A percentile compares a stretch with the other conserved stretches of the same genome.
Evolutionary conservation across 2,888 invertebrate genomes (phyloP).

Genomic region (Napeogenes sylphis): DNA sequence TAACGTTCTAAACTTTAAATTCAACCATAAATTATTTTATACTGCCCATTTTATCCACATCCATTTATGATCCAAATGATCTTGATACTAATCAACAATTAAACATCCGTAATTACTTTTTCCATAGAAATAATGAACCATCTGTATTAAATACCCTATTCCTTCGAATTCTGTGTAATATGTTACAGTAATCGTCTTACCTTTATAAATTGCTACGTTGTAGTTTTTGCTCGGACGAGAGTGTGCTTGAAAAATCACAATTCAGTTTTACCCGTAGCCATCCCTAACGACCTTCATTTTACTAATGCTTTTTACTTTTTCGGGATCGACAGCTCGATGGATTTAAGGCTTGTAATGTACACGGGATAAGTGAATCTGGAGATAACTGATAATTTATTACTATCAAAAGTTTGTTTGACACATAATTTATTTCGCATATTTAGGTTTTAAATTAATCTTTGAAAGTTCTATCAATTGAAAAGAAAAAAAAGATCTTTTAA

Average conservation of each 20-base stretch:
- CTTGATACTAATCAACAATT: background rate
- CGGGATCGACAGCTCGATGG: conserved; percentile 25
- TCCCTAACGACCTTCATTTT: conserved; percentile 30
- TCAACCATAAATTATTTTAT: too few species aligned
- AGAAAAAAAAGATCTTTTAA: too few species aligned
- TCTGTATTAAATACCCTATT: conserved; percentile 2
- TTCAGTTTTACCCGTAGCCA: conserved; percentile 19
- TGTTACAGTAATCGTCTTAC: conserved; percentile 20
- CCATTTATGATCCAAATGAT: too few species aligned
- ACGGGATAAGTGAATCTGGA: conserved; percentile 16
- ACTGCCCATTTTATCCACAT: too few species aligned
- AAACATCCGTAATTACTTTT: conserved; percentile 3
- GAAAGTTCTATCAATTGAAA: too few species aligned
- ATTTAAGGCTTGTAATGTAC: conserved; percentile 24
- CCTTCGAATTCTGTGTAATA: conserved; percentile 12
- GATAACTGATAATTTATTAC: conserved; percentile 14
- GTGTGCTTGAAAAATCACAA: conserved; percentile 27
- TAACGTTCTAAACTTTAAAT: too few species aligned
- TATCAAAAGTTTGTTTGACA: background rate
- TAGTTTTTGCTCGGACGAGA: conserved; percentile 20
- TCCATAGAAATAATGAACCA: background rate
- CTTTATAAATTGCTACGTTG: conserved; percentile 20
- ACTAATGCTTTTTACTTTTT: conserved; percentile 30
- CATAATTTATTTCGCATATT: too few species aligned
- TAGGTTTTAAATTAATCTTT: too few species aligned